Evolutionary conservation across 2,797 vertebrate species (phyloP), one percentile per base, ranked within the genome.

Genomic region (Liasis olivaceus): DNA sequence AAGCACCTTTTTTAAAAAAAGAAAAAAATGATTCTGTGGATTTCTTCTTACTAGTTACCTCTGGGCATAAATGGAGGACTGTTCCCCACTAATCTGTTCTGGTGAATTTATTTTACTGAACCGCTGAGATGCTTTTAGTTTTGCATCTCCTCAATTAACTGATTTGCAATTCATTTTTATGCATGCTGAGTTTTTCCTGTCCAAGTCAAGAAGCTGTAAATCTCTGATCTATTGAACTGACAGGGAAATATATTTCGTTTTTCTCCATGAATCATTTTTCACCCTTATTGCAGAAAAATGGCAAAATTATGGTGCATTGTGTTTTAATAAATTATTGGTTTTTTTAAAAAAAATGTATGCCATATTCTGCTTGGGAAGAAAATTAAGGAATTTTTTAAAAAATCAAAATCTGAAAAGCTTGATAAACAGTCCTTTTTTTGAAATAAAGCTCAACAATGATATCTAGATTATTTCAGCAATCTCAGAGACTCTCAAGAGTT

Each of bases 271-370:
- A 98, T 98, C 97, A 98, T 97, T 97, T 97, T 96, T 97, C 96
- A 97, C 96, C 96, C 98, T 98, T 97, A 98, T 95, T 97, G 97
- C 96, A 97, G 97, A 97, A 98, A 98, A 98, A 98, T 97, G 97
- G 97, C 97, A 97, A 98, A 98, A 98, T 98, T 97, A 98, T 97
- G 96, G 97, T 97, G 96, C 94, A 92, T 96, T 94, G 63, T 97
- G 97, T 97, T 98, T 98, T 98, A 97, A 98, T 97, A 98, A 97
- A 98, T 98, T 98, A 97, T 96, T 93, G 94, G 94, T 96, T 94
- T 95, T 77, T 77, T 81, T 24, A 69, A 89, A 85, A 93, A 91
- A 92, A 94, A 36, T 96, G 96, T 95, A 93, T 94, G 95, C 94
- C 85, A 63, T 95, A 95, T 95, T 96, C 96, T 96, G 95, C 95